Base-by-base conservation (phyloP, 1,140 invertebrate species). In the Leptinotarsa lineolata region DNA sequence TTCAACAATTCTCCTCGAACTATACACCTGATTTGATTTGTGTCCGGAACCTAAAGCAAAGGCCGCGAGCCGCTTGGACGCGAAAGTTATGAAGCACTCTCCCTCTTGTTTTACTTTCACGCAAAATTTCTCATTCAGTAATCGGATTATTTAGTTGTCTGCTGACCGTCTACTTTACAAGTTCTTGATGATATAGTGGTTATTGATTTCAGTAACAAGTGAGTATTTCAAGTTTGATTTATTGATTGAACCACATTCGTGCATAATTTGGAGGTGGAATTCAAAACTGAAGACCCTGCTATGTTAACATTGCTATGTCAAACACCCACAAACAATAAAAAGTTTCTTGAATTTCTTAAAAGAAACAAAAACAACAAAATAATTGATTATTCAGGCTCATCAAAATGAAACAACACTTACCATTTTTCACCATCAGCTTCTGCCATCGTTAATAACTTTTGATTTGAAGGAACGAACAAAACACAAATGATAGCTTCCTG, bases 31-130 rank as follows among this genome's bases (percentile, higher is more conserved):
- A 18, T 46, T 46, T 13, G n/a, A n/a, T 54, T 54, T 15, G 48
- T 54, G 15, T 54, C 48, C 48, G 48, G 48, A 54, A 54, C 3
- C 48, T 8, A 8, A 54, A 54, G 48, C n/a, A 54, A 54, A 44
- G 13, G 45, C 66, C 30, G 13, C 48, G 22, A 59, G 16, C 68
- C 5, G 15, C 22, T 4, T n/a, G 24, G 68, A 58, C 68, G 46
- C 68, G 68, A 69, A 69, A 69, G 68, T 69, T 69, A 8, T n/a
- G 39, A 69, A n/a, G 21, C 30, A 30, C 68, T 69, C 68, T 69
- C 68, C 68, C 68, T 54, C 68, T 69, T 20, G 16, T 68, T 58
- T 68, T 22, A 69, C 68, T 69, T 69, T 69, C 68, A 69, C 68
- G 54, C 68, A 58, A 69, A 44, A 69, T 69, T 69, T 69, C 68